Base-by-base conservation (phyloP, 2,113 vertebrate genomes). In the Dipodomys merriami region DNA sequence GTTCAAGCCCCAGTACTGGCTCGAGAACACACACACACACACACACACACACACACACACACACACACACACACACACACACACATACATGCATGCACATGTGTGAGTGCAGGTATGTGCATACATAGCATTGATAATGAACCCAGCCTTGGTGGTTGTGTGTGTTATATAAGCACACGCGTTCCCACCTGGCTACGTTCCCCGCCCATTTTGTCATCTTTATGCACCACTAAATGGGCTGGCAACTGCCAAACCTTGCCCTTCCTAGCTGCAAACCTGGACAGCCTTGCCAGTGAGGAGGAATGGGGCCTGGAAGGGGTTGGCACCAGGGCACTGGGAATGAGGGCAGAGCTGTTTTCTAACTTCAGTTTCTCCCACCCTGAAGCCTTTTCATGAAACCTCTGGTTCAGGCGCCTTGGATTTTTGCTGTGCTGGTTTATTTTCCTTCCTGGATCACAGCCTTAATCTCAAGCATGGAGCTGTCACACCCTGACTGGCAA, bases 361-460 rank as follows among this genome's bases (percentile, higher is more conserved):
- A 64, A 9, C 62, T 62, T 57, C 6, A 15, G 29, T 30, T 39
- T 13, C 53, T 67, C 88, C 68, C 1, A 15, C 53, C 87, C 35
- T 46, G 49, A 46, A 27, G 35, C 27, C 71, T 71, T 93, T 62
- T 20, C 5, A 1, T 86, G 12, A 83, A 65, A 79, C 16, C 33
- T 30, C 0, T 39, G 69, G 65, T 73, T 49, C 49, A 15, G 27
- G 22, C 49, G 46, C 80, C 83, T 91, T 23, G 13, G 19, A 35
- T 88, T 93, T 57, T 84, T 86, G 76, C 91, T 91, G 81, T 53
- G 18, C 88, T 79, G 86, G 62, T 86, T 95, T 96, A 95, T 96
- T 97, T 96, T 95, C 29, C 6, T 95, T 91, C 87, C 86, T 94
- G 91, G 86, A 95, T 96, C 89, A 69, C 91, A 93, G 89, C 78